Conservation (phyloP, 1,140 invertebrate species). For the Drosophila ambigua region DNA sequence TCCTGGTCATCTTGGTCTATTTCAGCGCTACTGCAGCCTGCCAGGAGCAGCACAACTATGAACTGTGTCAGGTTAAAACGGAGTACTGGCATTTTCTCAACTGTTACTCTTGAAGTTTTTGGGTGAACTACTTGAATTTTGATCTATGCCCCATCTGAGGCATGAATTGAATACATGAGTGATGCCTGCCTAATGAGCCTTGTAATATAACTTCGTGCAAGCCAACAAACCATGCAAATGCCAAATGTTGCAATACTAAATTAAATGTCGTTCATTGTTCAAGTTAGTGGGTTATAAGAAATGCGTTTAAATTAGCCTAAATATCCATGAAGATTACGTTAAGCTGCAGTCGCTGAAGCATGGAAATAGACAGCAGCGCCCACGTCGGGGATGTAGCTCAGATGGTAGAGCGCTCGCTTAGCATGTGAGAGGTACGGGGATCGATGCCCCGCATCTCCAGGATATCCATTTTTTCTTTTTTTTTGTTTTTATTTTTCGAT, state of each 20-base stretch:
- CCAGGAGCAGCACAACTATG: slow-evolving; percentile 33
- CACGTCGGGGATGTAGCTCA: slow-evolving; percentile 87
- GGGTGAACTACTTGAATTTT: slow-evolving; percentile 24
- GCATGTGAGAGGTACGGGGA: slow-evolving; percentile 93
- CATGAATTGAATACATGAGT: background rate
- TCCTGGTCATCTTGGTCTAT: slow-evolving; percentile 4
- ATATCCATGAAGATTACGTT: background rate
- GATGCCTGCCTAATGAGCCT: slow-evolving; percentile 47
- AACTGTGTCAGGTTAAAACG: slow-evolving; percentile 2
- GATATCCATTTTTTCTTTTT: background rate
- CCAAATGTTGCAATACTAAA: slow-evolving; percentile 9
- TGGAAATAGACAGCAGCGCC: background rate
- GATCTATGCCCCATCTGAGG: background rate
- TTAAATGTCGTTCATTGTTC: slow-evolving; percentile 5
- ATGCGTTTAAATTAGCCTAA: background rate
- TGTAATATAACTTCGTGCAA: slow-evolving; percentile 27
- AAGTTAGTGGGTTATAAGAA: background rate
- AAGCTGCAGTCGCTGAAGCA: background rate
- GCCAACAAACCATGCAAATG: slow-evolving; percentile 27
- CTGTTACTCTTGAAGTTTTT: slow-evolving; percentile 22
- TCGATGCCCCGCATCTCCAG: slow-evolving; percentile 89
- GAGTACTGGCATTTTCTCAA: slow-evolving; percentile 38
- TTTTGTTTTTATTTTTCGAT: background rate
- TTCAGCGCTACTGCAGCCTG: slow-evolving; percentile 5
- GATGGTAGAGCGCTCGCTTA: slow-evolving; percentile 94